Evolutionary conservation across 2,797 vertebrate species (phyloP).

Genomic region (Staurois parvus): DNA sequence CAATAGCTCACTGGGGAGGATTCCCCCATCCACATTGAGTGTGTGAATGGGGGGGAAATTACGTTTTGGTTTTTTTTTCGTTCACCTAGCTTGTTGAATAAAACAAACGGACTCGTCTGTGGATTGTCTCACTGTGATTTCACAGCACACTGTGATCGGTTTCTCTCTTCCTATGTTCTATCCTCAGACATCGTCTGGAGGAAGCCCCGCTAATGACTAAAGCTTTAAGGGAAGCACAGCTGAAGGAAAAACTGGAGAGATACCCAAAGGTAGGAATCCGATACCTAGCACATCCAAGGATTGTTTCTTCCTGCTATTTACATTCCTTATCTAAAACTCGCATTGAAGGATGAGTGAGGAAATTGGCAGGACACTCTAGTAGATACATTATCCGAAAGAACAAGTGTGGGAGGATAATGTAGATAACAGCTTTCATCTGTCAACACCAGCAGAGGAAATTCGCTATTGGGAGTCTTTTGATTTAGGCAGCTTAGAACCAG

Average conservation of each 20-base stretch:
- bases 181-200: constrained; percentile 85
- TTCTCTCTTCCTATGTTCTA: no score
- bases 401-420: not conserved
- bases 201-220: constrained; percentile 91
- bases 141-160: no score
- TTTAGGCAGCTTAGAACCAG: not conserved
- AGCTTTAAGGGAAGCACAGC: constrained; percentile 83
- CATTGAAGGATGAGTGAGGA: not conserved
- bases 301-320: not conserved
- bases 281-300: not conserved
- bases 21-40: no score
- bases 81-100: no score
- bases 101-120: no score
- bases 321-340: constrained; percentile 4
- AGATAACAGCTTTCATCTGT: not conserved
- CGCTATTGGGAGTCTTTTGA: not conserved
- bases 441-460: not conserved
- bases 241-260: constrained; percentile 87
- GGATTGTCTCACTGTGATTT: no score
- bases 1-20: no score
- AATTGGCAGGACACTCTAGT: not conserved
- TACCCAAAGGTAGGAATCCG: constrained; percentile 86
- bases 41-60: no score
- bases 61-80: no score
- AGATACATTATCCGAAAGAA: not conserved